Conservation (phyloP, 2,888 invertebrate genomes). For the Sepioteuthis lessoniana region DNA sequence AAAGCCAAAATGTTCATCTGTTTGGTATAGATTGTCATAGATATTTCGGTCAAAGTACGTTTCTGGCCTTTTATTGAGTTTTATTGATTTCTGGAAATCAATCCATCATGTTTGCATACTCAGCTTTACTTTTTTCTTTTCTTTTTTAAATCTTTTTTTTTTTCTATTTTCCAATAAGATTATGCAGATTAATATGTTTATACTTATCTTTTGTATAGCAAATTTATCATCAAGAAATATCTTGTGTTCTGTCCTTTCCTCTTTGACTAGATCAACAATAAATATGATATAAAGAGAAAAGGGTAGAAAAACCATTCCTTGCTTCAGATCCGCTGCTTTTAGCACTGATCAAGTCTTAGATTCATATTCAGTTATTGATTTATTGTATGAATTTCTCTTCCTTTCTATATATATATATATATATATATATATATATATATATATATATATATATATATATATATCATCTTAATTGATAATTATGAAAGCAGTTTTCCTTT, state of each 20-base stretch:
- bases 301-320: background rate
- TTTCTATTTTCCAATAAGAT: background rate
- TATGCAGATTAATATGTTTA: background rate
- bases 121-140: background rate
- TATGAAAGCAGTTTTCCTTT: too few relatives aligned
- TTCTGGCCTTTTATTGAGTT: background rate
- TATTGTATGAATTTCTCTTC: background rate
- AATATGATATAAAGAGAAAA: background rate
- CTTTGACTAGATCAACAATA: background rate
- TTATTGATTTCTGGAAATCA: background rate
- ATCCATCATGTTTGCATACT: slow-evolving; percentile 9
- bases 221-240: background rate
- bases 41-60: slow-evolving; percentile 15
- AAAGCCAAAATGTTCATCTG: background rate
- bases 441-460: too few relatives aligned
- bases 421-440: background rate
- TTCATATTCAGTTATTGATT: background rate
- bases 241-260: background rate
- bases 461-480: too few relatives aligned
- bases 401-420: background rate
- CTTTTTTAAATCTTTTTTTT: background rate
- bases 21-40: background rate
- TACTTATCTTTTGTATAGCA: background rate
- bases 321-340: background rate
- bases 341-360: background rate